Evolutionary conservation across 2,113 vertebrate genomes (phyloP), one percentile per base, ranked within the genome.

Genomic region (Nesogale talazaci): DNA sequence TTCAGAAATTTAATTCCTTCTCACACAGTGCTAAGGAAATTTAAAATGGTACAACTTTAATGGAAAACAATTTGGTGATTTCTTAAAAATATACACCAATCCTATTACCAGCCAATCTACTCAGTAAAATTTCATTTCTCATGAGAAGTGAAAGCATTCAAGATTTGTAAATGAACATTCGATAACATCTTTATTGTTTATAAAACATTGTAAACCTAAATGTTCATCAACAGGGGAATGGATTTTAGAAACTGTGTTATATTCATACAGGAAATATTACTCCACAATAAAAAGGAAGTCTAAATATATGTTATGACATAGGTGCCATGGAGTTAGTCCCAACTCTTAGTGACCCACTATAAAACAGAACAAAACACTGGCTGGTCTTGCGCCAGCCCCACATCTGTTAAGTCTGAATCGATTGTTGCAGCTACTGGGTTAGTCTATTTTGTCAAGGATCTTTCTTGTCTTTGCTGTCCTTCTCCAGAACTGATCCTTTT

Each of bases 21-120:
- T 80, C 22, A 72, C 20, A 85, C 20, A 81, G 34, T 78, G 17
- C 61, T 90, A 19, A 34, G 29, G 40, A 40, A 78, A 74, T 59
- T n/a, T 84, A 94, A 92, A 94, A 74, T 94, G 74, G 15, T 42
- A 72, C 34, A 83, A 80, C 29, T 82, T 86, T 83, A 74, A 88
- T 78, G 56, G 46, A 82, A 96, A 94, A 84, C 38, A 59, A 5
- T 61, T 65, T 42, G 79, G 46, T 29, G 63, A 4, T 78, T 93
- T 89, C 89, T 90, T 84, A 40, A 86, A 74, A 85, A 74, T 10
- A 59, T 83, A 63, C 16, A 40, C 11, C 29, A 74, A 22, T 23
- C 40, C 61, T 36, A 74, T 77, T 36, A 92, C 75, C 40, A 81
- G 42, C 9, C 59, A 29, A 57, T 94, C 65, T 82, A 83, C 7